phyloP scores from a whole-genome alignment of 2,113 vertebrate species.

The Entomyzon cyanotis region DNA sequence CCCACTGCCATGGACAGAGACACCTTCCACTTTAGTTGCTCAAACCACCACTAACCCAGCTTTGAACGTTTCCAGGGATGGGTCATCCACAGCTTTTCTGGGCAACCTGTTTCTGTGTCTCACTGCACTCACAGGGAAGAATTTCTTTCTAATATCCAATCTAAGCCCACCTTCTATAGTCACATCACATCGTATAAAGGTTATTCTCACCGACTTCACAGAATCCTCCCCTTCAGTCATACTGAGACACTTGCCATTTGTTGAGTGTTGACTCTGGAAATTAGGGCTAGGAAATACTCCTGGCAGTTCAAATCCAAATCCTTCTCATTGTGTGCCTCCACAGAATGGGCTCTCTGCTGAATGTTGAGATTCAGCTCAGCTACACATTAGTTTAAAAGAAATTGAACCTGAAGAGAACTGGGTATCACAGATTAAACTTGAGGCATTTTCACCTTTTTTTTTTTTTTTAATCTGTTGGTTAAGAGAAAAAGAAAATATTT shows the following conservation, averaged over 20 bases:
- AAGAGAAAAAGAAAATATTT: neutral
- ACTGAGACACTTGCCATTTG: neutral
- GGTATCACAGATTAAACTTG: neutral
- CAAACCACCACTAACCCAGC: neutral
- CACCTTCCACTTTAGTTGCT: neutral
- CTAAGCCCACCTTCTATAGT: neutral
- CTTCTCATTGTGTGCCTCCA: neutral
- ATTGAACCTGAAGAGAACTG: neutral
- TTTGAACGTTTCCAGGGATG: neutral
- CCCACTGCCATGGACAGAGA: accelerated
- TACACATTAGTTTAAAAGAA: neutral
- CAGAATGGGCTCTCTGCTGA: neutral
- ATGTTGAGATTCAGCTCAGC: neutral
- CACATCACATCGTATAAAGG: neutral
- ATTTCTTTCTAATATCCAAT: neutral
- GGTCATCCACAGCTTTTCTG: neutral
- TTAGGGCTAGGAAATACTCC: neutral
- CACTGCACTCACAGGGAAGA: neutral
- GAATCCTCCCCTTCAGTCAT: neutral
- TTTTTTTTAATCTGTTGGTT: neutral
- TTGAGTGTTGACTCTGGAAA: neutral
- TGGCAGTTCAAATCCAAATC: neutral
- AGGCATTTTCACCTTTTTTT: accelerated
- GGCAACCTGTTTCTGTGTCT: neutral
- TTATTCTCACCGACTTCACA: neutral